A percentile compares a stretch with the other conserved stretches of the same genome.
phyloP scores from a whole-genome alignment of 2,888 invertebrate genomes.

The Tetragonula carbonaria region DNA sequence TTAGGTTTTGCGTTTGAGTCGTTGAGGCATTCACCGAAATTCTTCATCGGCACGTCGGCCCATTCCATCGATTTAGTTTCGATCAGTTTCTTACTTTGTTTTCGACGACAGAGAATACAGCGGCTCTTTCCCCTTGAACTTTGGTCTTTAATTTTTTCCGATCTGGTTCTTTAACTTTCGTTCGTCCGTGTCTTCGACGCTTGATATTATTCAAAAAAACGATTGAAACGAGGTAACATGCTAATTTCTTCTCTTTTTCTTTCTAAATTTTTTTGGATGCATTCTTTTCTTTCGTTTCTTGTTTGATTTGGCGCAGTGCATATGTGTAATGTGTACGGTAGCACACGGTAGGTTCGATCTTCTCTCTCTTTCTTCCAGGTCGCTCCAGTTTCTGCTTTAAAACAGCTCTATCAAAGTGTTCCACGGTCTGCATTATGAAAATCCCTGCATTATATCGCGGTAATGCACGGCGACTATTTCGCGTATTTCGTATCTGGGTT shows the following conservation, averaged over 20 bases:
- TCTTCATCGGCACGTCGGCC: not conserved
- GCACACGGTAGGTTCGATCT: not conserved
- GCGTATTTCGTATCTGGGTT: constrained; percentile 21
- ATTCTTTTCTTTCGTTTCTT: not conserved
- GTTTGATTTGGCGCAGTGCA: not conserved
- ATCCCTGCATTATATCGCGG: constrained; percentile 10
- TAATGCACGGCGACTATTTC: not conserved
- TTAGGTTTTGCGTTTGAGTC: no score
- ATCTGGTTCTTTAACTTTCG: not conserved
- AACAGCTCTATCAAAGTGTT: constrained; percentile 20
- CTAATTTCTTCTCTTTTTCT: no score
- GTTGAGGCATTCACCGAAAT: no score
- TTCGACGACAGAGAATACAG: no score
- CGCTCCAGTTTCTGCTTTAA: constrained; percentile 19
- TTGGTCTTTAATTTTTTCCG: not conserved
- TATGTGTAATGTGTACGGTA: not conserved
- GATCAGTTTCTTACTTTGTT: not conserved
- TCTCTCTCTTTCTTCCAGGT: not conserved
- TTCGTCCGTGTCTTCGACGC: no score
- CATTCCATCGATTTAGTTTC: not conserved
- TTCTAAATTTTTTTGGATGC: not conserved
- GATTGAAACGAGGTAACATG: no score
- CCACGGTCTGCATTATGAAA: constrained; percentile 23
- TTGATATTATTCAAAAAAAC: no score
- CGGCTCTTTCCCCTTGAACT: not conserved